Evolutionary conservation across 2,888 invertebrate genomes (phyloP).

Genomic region (Pogonocherus hispidulus): DNA sequence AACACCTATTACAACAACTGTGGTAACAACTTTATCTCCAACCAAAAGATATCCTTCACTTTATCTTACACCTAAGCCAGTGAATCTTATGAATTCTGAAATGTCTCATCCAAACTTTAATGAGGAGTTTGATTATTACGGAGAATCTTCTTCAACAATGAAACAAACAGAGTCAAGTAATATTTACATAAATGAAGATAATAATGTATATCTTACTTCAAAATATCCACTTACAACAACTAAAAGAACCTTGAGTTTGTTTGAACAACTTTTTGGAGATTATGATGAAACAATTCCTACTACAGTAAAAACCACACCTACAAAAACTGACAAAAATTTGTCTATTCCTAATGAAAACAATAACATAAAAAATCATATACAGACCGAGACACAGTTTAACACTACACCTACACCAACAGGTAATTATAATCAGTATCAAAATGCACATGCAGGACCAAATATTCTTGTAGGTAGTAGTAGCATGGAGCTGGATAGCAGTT

Average conservation of each 20-base stretch:
- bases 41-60: conserved; percentile 53
- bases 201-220: conserved; percentile 57
- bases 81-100: conserved; percentile 60
- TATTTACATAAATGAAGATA: conserved; percentile 56
- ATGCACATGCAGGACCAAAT: conserved; percentile 55
- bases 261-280: conserved; percentile 67
- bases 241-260: conserved; percentile 64
- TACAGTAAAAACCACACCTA: conserved; percentile 47
- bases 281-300: conserved; percentile 63
- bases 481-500: conserved; percentile 57
- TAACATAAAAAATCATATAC: conserved; percentile 41
- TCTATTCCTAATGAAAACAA: conserved; percentile 46
- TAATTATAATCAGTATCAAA: conserved; percentile 38
- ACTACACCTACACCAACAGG: conserved; percentile 47
- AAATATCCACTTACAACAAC: conserved; percentile 61
- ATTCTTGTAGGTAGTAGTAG: conserved; percentile 55
- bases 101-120: conserved; percentile 64
- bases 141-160: conserved; percentile 42
- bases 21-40: conserved; percentile 54
- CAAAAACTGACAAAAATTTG: conserved; percentile 54
- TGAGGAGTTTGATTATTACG: conserved; percentile 61
- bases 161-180: conserved; percentile 50
- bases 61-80: conserved; percentile 56
- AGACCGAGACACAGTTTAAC: conserved; percentile 46
- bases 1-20: conserved; percentile 56